Base-by-base conservation (phyloP, 2,113 vertebrate genomes). In the Mesoclemmys tuberculata region DNA sequence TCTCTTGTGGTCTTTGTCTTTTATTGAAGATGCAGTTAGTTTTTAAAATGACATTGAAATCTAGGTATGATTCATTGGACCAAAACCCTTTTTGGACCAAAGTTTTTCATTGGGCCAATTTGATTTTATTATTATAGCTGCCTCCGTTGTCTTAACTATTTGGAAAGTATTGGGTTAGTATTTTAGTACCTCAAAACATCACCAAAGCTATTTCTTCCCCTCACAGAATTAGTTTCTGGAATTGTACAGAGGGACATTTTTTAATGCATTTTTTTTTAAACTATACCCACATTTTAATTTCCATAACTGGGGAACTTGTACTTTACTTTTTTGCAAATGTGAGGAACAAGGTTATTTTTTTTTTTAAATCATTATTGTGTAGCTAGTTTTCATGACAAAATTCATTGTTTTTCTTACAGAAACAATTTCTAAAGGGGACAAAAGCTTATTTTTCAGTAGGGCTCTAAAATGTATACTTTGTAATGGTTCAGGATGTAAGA, bases 181-280 rank as follows among this genome's bases (percentile, higher is more conserved):
- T 93, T 93, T 89, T 51, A 93, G 82, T 86, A 78, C 80, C 85
- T 95, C 92, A 52, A 52, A n/a, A 64, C 46, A 85, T 44, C 46
- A 81, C 29, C 44, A 92, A 46, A 80, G 24, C 19, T 90, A 13
- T 3, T 83, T 90, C 82, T 91, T 46, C 10, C 4, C 5, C 44
- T 16, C 64, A 87, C 0, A 0, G 44, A 92, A 80, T 10, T 29
- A 89, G 16, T 18, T 95, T 87, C 80, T 87, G 44, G 44, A 85
- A 89, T 2, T 58, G 5, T 46, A 77, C 56, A 4, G 77, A 93
- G 46, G 1, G 64, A 9, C 0, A 0, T 0, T 21, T 80, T 82
- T 94, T 78, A 22, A 6, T 10, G 12, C 74, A 3, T 38, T 80
- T 4, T 0, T 90, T 89, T 86, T 54, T 5, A 5, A 56, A 38